Conservation (phyloP, 2,113 vertebrate genomes). For the Uropsilus gracilis region DNA sequence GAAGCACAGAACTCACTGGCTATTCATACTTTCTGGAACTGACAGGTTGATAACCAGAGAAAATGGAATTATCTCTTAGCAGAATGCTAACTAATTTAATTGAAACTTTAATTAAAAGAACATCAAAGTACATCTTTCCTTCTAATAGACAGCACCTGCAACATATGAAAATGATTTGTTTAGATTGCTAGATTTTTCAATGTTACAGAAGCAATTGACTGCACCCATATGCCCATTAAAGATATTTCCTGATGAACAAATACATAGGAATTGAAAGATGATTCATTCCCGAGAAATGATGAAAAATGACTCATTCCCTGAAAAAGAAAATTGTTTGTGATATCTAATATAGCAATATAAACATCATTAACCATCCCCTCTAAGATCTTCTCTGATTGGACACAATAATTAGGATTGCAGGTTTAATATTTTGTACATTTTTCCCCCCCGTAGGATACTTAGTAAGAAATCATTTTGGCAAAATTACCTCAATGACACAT, state of each 20-base stretch:
- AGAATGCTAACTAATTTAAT: constrained; percentile 73
- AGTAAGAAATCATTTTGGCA: constrained; percentile 67
- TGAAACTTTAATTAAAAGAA: constrained; percentile 82
- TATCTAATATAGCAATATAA: constrained; percentile 66
- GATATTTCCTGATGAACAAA: constrained; percentile 69
- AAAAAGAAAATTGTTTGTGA: constrained; percentile 68
- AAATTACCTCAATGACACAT: constrained; percentile 70
- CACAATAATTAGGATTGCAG: constrained; percentile 62
- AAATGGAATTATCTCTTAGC: constrained; percentile 61
- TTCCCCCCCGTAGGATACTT: constrained; percentile 60
- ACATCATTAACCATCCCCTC: constrained; percentile 61
- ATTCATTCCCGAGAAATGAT: constrained; percentile 71
- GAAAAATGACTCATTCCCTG: constrained; percentile 73
- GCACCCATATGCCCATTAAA: constrained; percentile 66
- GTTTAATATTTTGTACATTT: constrained; percentile 56
- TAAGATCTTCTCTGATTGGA: constrained; percentile 51
- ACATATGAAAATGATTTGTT: constrained; percentile 74
- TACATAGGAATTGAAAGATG: constrained; percentile 53
- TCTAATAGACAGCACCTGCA: constrained; percentile 79
- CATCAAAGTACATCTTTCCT: constrained; percentile 63
- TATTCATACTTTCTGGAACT: constrained; percentile 8
- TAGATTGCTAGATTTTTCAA: constrained; percentile 72
- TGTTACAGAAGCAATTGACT: constrained; percentile 65
- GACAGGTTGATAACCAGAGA: background rate
- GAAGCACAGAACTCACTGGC: background rate